phyloP scores from a whole-genome alignment of 2,113 vertebrate genomes.

The Propithecus coquereli region DNA sequence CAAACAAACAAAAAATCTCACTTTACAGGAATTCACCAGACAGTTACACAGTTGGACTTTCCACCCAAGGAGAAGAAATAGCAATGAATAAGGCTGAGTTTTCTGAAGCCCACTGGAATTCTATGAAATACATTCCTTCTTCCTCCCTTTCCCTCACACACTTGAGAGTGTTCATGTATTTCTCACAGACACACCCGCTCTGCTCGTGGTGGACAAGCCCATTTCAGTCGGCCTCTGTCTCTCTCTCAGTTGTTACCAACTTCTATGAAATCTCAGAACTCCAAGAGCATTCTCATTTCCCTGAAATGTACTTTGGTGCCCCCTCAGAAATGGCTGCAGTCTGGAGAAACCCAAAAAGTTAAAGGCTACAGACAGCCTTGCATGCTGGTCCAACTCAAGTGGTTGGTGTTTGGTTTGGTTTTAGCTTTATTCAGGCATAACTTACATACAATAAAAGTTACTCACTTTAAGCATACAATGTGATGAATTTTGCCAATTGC shows the following conservation, averaged over 20 bases:
- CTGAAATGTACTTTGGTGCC: background rate
- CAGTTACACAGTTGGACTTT: background rate
- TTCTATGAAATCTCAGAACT: background rate
- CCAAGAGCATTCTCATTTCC: background rate
- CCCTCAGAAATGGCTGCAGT: background rate
- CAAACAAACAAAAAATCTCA: background rate
- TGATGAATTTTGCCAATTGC: slow-evolving; percentile 2
- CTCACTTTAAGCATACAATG: background rate
- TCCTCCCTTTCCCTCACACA: background rate
- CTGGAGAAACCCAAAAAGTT: background rate
- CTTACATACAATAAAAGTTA: slow-evolving; percentile 16
- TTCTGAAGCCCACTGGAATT: background rate
- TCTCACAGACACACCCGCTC: background rate
- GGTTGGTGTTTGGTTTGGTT: background rate
- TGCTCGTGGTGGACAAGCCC: background rate
- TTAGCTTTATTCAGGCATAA: slow-evolving; percentile 15
- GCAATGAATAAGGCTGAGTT: background rate
- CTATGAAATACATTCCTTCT: background rate
- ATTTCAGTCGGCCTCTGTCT: background rate
- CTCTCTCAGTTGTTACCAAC: background rate
- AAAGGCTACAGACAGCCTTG: slow-evolving; percentile 1
- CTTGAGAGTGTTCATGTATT: background rate
- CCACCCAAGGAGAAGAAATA: background rate
- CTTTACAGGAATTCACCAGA: background rate
- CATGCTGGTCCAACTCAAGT: background rate